Base-by-base conservation (phyloP, 2,113 vertebrate genomes). In the Poicephalus meyeri region DNA sequence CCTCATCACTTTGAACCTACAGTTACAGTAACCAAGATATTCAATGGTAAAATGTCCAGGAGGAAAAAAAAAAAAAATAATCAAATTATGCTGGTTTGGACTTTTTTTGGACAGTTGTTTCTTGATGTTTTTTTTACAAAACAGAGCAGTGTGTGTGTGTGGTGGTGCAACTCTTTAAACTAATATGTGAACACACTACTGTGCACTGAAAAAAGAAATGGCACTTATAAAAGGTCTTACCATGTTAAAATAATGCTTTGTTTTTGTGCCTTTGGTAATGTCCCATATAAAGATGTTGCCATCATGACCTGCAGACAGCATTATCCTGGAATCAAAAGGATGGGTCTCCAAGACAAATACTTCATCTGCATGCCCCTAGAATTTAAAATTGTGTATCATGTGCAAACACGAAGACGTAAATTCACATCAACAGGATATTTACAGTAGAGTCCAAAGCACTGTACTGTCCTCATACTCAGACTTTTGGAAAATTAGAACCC, bases 281-380 rank as follows among this genome's bases (percentile, higher is more conserved):
- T 99, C 99, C 99, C 99, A 99, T 78, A 99, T 99, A 96, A 99
- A 99, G 90, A 99, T 98, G 80, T 98, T 99, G 92, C 99, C 99
- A 76, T 99, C 99, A 1, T 99, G 99, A 69, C 99, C 99, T 0
- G 99, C 99, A 95, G 99, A 99, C 60, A 99, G 98, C 98, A 99
- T 99, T 93, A 99, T 98, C 96, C 99, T 98, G 80, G 98, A 98
- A 97, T 99, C 99, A 91, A 99, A 99, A 29, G 99, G 99, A 96
- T 99, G 99, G 6, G 99, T 98, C 96, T 99, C 99, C 97, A 99
- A 97, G 95, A 99, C 99, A 98, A 99, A 99, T 46, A 99, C 99
- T 96, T 99, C 99, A 85, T 99, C 99, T 41, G 99, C 98, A 37
- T 99, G 99, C 85, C 99, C 99, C 99, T 99, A 97, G 55, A 96